Evolutionary conservation across 2,888 invertebrate species (phyloP), one percentile per base, ranked within the genome.

Genomic region (Teleiodes luculella): DNA sequence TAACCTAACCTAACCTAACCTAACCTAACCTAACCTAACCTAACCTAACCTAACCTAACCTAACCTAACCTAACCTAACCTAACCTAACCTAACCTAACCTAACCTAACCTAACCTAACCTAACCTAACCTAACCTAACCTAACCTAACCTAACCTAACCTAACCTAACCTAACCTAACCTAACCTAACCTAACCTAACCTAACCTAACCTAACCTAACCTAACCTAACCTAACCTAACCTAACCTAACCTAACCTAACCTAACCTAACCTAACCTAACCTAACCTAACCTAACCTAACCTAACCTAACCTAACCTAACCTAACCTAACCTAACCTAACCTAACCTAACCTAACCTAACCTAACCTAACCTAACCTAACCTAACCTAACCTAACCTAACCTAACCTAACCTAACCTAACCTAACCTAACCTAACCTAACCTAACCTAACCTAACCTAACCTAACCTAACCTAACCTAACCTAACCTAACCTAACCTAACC

Each of bases 1-100:
- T 55, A 54, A n/a, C 53, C 55, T 54, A 53, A 52, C 52, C 51
- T 55, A 56, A 46, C 31, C 49, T 43, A 37, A 39, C 49, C 47
- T 54, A 55, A 49, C 54, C 53, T 50, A 52, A 43, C 54, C 55
- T 55, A 52, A 52, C 54, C 54, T 50, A 54, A 54, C 54, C 54
- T 54, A 54, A 54, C 57, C 55, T 54, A 48, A 52, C 52, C 57
- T 54, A 52, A 50, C 50, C 53, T 45, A 52, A 52, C 49, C 49
- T 49, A 47, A 52, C 24, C 24, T 24, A 47, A 47, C 51, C 55
- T 51, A 55, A 55, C 54, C 49, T 54, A 47, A 47, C 47, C 47
- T 47, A 47, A 47, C 47, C 47, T 47, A 47, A 47, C 47, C 47
- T 47, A 47, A 47, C 47, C 47, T 47, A 47, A 47, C 47, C 47